Base-by-base conservation (phyloP, 1,140 invertebrate genomes). In the Drosophila teissieri region DNA sequence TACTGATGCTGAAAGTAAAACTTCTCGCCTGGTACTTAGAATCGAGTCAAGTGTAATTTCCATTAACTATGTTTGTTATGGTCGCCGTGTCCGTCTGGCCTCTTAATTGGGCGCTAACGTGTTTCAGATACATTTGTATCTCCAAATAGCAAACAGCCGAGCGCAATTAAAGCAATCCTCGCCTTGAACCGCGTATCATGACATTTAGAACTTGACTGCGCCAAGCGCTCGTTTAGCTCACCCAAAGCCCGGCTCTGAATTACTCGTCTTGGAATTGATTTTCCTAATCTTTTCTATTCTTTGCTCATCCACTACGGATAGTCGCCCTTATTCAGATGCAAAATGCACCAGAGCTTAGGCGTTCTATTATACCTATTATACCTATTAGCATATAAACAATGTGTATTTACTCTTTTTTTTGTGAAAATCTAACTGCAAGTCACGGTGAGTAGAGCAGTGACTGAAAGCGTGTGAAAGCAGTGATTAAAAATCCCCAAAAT, bases 61-160 rank as follows among this genome's bases (percentile, higher is more conserved):
- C 82, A 85, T 85, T 86, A 86, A 86, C 60, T 78, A 86, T 86
- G 82, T 81, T 74, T 81, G 82, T 62, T 81, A 75, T 70, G 62
- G 78, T 85, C 67, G 65, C 80, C 69, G 68, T 82, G 58, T 84
- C 62, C 78, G 73, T 61, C 73, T 82, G 82, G 48, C 74, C 55
- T 82, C 84, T 88, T 86, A 86, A 86, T 86, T 86, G 82, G 82
- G 82, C 78, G 78, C 83, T 88, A 86, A 86, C 82, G 82, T 86
- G 83, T 86, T 86, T 88, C 65, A 88, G 82, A 86, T 86, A 85
- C 82, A 85, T 85, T 85, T 85, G 82, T 85, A 85, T 85, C 82
- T 86, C 81, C 72, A 55, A 80, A 76, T 40, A 69, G 69, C 55
- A 55, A 39, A 67, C 34, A 68, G 62, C 51, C 34, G 52, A 58